These are phyloP conservation scores for Myotis daubentonii DNA, from an alignment of 2,797 vertebrate genomes.

Conservation along the genomic window DNA sequence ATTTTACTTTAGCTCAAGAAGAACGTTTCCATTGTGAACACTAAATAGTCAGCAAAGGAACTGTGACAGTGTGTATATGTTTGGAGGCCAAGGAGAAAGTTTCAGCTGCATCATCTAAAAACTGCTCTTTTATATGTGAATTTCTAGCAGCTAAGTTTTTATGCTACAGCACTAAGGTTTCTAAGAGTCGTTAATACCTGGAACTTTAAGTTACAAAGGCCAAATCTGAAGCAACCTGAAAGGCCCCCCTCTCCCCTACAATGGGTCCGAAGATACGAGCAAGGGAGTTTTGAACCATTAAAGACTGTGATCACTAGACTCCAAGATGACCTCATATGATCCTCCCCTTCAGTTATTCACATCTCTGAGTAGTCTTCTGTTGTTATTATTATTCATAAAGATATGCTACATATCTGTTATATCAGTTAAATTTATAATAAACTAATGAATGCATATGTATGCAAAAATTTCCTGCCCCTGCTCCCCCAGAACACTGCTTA, in stretches of 20 bases:
- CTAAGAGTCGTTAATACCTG: neutral
- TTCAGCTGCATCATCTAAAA: neutral
- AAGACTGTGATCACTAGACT: neutral
- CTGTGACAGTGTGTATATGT: neutral
- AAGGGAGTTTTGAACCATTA: neutral
- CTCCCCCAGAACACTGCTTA: neutral
- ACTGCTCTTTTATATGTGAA: neutral
- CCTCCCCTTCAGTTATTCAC: neutral
- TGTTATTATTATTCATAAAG: neutral
- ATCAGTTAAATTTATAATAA: neutral
- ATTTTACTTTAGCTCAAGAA: neutral
- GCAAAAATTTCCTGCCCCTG: neutral
- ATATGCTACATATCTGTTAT: neutral
- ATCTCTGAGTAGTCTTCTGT: neutral
- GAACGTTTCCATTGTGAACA: neutral
- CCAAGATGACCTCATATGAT: neutral
- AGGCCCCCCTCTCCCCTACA: neutral
- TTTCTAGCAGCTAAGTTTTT: neutral
- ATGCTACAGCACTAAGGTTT: neutral
- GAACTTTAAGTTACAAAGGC: slow-evolving; percentile 11
- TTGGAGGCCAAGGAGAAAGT: neutral
- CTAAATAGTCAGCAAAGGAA: neutral
- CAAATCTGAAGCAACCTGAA: neutral
- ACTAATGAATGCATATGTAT: neutral
- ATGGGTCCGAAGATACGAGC: neutral